Percentiles rank a stretch among this genome's conserved stretches.
Evolutionary conservation across 2,113 vertebrate genomes (phyloP).

Genomic region (Arenaria interpres): DNA sequence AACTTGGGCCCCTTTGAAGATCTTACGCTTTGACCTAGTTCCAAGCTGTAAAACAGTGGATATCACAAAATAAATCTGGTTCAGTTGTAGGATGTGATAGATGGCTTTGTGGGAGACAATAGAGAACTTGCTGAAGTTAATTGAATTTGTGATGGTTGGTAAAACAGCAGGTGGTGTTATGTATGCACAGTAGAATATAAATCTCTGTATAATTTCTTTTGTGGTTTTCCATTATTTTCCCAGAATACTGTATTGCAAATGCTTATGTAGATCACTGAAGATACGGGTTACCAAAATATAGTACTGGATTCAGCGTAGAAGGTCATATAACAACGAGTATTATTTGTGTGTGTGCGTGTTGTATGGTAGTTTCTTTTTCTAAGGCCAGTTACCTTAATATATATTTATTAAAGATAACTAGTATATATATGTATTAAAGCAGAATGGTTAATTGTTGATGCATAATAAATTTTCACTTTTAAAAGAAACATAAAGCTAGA

Average conservation of each 20-base stretch:
- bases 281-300: not conserved
- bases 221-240: not conserved
- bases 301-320: not conserved
- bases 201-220: conserved; percentile 23
- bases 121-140: conserved; percentile 11
- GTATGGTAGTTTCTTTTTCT: not conserved
- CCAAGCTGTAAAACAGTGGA: not conserved
- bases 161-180: conserved; percentile 36
- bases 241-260: not conserved
- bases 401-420: not conserved
- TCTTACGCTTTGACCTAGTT: not conserved
- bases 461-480: not conserved
- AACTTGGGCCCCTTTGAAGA: not conserved
- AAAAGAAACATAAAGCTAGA: not conserved
- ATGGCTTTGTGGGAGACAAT: not conserved
- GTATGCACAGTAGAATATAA: not conserved
- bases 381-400: not conserved
- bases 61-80: not conserved
- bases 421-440: not conserved
- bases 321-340: not conserved
- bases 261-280: not conserved
- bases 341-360: not conserved
- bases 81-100: conserved; percentile 16
- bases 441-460: not conserved
- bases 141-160: conserved; percentile 42